Percentiles rank a stretch among this genome's conserved stretches.
phyloP scores from a whole-genome alignment of 2,113 vertebrate species.

The Zonotrichia leucophrys region DNA sequence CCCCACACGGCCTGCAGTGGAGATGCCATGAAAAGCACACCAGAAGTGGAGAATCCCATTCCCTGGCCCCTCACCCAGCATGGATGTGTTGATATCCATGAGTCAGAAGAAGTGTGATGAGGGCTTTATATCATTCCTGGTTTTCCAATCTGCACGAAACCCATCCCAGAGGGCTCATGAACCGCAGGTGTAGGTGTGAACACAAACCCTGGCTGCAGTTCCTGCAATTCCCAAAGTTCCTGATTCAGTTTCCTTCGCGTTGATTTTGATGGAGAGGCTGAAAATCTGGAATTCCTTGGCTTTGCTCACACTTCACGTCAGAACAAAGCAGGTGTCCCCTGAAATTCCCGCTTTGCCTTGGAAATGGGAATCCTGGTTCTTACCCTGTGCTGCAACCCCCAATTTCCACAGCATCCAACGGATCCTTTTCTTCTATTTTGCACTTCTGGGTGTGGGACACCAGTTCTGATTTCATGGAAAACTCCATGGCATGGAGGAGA shows the following conservation, averaged over 20 bases:
- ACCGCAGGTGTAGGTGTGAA: neutral
- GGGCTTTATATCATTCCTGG: neutral
- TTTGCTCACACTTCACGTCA: neutral
- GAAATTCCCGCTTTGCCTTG: neutral
- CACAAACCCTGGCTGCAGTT: neutral
- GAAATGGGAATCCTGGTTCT: neutral
- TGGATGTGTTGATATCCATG: neutral
- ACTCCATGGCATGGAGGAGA: neutral
- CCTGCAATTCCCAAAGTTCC: neutral
- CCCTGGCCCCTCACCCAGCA: neutral
- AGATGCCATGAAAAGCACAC: rapidly evolving
- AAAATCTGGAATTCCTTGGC: neutral
- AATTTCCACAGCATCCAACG: neutral
- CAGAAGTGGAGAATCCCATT: neutral
- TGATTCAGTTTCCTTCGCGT: neutral
- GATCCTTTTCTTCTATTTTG: neutral
- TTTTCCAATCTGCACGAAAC: neutral
- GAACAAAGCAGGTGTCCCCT: neutral
- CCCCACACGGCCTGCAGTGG: neutral
- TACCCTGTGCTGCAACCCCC: rapidly evolving
- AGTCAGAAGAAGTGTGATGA: neutral
- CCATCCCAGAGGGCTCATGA: neutral
- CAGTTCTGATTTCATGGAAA: neutral
- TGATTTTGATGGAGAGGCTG: neutral
- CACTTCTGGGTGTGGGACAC: neutral